Conservation (phyloP, 2,113 vertebrate species). For the Oncorhynchus mykiss region DNA sequence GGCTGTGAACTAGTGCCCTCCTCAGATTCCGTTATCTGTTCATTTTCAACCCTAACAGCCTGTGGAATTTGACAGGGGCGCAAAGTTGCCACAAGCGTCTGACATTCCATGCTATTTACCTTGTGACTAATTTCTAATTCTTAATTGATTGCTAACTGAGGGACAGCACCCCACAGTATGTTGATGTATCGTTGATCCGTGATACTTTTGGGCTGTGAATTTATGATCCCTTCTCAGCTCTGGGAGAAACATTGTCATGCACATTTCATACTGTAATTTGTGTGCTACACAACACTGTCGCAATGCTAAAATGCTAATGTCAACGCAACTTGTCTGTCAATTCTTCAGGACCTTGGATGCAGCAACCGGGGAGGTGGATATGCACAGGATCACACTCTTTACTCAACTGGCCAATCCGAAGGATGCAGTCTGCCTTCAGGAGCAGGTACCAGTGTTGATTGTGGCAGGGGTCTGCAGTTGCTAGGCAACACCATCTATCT, state of each 20-base stretch:
- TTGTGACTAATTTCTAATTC: constrained; percentile 68
- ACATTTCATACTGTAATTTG: constrained; percentile 80
- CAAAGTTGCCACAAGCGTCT: constrained; percentile 33
- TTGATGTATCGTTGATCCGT: constrained; percentile 73
- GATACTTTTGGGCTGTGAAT: constrained; percentile 74
- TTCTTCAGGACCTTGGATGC: constrained; percentile 63
- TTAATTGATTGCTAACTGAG: constrained; percentile 82
- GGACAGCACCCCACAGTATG: constrained; percentile 42
- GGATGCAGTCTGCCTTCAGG: constrained; percentile 68
- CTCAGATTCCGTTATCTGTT: constrained; percentile 36
- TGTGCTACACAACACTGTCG: constrained; percentile 50
- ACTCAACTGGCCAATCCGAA: constrained; percentile 75
- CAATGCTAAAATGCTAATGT: constrained; percentile 55
- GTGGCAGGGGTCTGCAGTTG: constrained; percentile 69
- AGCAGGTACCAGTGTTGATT: constrained; percentile 68
- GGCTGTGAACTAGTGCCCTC: constrained; percentile 61
- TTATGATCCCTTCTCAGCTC: constrained; percentile 70
- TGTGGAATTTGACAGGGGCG: constrained; percentile 35
- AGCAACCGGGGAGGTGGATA: constrained; percentile 53
- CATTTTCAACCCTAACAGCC: constrained; percentile 34
- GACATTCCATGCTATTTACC: constrained; percentile 70
- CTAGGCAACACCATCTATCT: constrained; percentile 76
- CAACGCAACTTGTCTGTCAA: constrained; percentile 61
- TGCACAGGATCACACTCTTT: constrained; percentile 61
- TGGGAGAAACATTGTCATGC: constrained; percentile 71